Conservation (phyloP, 1,140 invertebrate species). For the Planococcus citri region DNA sequence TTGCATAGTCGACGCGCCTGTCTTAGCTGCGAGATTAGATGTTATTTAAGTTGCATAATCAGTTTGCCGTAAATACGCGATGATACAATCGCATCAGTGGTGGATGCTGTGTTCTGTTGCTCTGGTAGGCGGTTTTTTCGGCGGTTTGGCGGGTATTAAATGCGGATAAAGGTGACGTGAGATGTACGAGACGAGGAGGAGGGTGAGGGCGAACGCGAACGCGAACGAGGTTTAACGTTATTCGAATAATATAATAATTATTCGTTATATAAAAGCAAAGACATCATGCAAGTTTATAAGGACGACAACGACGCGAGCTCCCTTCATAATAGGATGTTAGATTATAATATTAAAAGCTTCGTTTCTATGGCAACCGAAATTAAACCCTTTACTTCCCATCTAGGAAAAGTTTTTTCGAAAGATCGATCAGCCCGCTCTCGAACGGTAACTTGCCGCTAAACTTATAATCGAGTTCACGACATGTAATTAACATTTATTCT, state of each 20-base stretch:
- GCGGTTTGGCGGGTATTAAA: no score
- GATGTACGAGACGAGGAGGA: no score
- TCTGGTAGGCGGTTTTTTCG: no score
- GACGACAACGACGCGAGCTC: neutral
- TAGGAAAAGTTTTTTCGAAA: slow-evolving; percentile 4
- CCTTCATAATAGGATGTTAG: slow-evolving; percentile 16
- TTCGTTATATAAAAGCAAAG: no score
- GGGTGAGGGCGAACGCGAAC: no score
- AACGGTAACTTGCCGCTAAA: slow-evolving; percentile 1
- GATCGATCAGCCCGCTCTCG: slow-evolving; percentile 9
- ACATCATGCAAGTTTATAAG: slow-evolving; percentile 1
- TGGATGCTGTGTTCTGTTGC: no score
- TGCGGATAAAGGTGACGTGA: no score
- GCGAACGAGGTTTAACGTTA: no score
- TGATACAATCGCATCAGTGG: neutral
- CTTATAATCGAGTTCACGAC: slow-evolving; percentile 4
- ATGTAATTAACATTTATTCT: slow-evolving; percentile 17
- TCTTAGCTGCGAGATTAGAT: no score
- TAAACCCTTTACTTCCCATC: slow-evolving; percentile 15
- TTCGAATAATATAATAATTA: no score
- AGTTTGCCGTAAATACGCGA: neutral
- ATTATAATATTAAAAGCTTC: slow-evolving; percentile 21
- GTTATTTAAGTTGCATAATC: neutral
- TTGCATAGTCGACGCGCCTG: neutral
- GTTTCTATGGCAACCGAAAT: slow-evolving; percentile 15